Evolutionary conservation across 2,113 vertebrate species (phyloP).

Genomic region (Eudorcas thomsonii): DNA sequence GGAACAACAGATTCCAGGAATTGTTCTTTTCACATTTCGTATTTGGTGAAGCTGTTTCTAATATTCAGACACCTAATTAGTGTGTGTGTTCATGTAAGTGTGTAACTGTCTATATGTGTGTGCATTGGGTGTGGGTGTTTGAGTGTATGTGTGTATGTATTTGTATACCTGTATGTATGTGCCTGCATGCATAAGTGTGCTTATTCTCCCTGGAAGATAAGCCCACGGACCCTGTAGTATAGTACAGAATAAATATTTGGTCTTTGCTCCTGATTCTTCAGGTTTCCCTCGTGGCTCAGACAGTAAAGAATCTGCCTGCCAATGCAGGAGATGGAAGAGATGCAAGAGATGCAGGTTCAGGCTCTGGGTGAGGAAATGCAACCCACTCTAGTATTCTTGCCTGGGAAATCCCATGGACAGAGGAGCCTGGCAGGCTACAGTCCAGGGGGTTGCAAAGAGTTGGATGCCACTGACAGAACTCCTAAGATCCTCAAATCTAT

Average conservation of each 20-base stretch:
- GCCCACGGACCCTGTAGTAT: background rate
- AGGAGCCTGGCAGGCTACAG: background rate
- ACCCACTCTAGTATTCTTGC: background rate
- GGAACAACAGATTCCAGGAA: background rate
- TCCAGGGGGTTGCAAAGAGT: background rate
- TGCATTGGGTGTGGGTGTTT: background rate
- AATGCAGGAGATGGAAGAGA: background rate
- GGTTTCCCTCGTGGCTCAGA: background rate
- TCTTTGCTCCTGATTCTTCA: background rate
- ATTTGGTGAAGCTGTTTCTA: background rate
- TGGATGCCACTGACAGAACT: background rate
- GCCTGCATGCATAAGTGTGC: too few relatives aligned
- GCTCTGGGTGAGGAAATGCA: background rate
- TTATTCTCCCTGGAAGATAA: background rate
- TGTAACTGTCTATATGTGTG: background rate
- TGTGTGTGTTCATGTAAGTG: background rate
- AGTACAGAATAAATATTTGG: background rate
- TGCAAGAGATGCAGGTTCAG: background rate
- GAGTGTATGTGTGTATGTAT: background rate
- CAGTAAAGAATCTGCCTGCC: background rate
- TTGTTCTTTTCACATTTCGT: background rate
- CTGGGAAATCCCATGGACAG: background rate
- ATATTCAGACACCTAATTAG: background rate
- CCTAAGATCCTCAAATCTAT: background rate
- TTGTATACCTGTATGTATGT: background rate